Percentiles rank a stretch among this genome's conserved stretches.
Evolutionary conservation across 2,888 invertebrate species (phyloP).

Genomic region (Xestobium rufovillosum): DNA sequence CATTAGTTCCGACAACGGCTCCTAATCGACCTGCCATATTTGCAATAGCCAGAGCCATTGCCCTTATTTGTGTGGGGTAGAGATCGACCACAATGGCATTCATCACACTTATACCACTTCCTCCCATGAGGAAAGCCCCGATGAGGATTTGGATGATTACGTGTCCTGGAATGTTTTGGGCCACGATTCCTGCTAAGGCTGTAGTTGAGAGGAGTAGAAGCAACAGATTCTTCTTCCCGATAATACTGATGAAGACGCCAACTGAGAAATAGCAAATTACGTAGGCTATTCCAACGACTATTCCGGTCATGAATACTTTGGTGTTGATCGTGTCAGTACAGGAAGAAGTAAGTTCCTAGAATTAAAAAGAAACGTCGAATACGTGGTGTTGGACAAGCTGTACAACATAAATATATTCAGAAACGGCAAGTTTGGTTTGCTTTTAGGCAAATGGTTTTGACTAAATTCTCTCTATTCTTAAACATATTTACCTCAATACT

Average conservation of each 20-base stretch:
- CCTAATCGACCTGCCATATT: constrained; percentile 48
- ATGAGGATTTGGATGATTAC: constrained; percentile 29
- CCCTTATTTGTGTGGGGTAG: constrained; percentile 42
- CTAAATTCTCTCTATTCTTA: no score
- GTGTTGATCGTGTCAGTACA: constrained; percentile 37
- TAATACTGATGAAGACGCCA: constrained; percentile 40
- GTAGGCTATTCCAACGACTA: constrained; percentile 33
- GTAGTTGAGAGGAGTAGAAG: constrained; percentile 29
- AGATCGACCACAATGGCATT: constrained; percentile 41
- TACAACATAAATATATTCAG: no score
- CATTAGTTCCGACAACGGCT: constrained; percentile 45
- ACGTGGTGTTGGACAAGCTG: no score
- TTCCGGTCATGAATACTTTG: constrained; percentile 34
- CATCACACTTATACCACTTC: constrained; percentile 35
- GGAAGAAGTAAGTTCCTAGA: no score
- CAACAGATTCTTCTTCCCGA: constrained; percentile 49
- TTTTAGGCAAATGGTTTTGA: no score
- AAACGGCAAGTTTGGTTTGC: no score
- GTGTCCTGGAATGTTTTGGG: no score
- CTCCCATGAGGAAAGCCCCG: constrained; percentile 36
- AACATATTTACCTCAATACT: no score
- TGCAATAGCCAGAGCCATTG: constrained; percentile 48
- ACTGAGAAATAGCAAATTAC: constrained; percentile 34
- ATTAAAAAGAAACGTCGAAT: no score
- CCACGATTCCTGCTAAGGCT: constrained; percentile 33